Base-by-base conservation (phyloP, 2,888 invertebrate genomes). In the Taenaris catops region DNA sequence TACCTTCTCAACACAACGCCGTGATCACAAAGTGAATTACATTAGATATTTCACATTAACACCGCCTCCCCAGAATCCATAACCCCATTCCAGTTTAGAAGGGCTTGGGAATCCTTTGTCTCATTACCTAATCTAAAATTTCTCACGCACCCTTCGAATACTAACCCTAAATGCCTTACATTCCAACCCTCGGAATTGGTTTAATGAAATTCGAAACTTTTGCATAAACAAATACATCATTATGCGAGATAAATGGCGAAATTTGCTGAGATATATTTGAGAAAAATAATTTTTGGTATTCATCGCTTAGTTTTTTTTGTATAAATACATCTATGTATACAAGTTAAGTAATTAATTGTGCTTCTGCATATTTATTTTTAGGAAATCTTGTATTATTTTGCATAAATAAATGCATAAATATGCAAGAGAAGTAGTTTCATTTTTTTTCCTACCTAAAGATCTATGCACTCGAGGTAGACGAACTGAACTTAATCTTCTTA, bases 91-190 rank as follows among this genome's bases (percentile, higher is more conserved):
- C 23, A 16, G 10, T 41, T 41, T 21, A 14, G 7, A 9, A 28
- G 18, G 29, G 20, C 17, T 25, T 24, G 23, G 8, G 14, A 32
- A 31, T 34, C 44, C 44, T 44, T 44, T 41, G 41, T 38, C 36
- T 44, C 37, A 44, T 34, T 38, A 32, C 27, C 25, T 34, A 34
- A 44, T 34, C 44, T 41, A 34, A 44, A 44, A 44, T 41, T 25
- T 34, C 44, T 37, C 40, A 34, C 39, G 38, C 27, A 24, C 37
- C 40, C 29, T 32, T 24, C 26, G 36, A 40, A 37, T 37, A 20
- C 39, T 39, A 36, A 27, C 40, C 44, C 31, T 38, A 41, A 44
- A 44, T 44, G 38, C 20, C 34, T 41, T 29, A 8, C 37, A 41
- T 44, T 27, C 21, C n/a, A 24, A 39, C 34, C 37, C 27, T 31